phyloP scores from a whole-genome alignment of 2,113 vertebrate genomes.

The Triplophysa dalaica region DNA sequence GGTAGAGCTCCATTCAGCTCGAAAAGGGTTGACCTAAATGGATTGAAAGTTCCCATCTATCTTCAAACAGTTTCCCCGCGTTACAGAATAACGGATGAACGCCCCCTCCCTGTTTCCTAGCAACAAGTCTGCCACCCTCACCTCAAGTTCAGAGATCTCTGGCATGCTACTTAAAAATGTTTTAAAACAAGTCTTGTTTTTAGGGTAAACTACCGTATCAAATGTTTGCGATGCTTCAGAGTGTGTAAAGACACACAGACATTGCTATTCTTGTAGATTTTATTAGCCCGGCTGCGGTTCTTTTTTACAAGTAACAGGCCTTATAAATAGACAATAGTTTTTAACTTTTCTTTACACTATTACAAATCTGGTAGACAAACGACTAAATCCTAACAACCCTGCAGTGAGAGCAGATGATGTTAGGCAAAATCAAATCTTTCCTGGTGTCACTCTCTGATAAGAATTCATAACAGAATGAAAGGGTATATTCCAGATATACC shows the following conservation, averaged over 20 bases:
- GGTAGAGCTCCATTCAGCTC: slow-evolving; percentile 60
- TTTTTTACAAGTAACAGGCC: slow-evolving; percentile 12
- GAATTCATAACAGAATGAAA: not conserved
- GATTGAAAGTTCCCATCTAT: slow-evolving; percentile 71
- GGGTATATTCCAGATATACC: not conserved
- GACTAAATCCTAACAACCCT: not conserved
- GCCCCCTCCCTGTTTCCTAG: slow-evolving; percentile 65
- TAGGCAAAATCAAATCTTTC: not conserved
- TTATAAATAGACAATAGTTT: not conserved
- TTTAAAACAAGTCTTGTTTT: slow-evolving; percentile 9
- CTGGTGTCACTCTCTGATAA: not conserved
- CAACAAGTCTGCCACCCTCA: slow-evolving; percentile 61
- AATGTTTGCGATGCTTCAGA: not conserved
- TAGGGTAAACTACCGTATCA: slow-evolving; percentile 1
- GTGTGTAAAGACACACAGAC: not conserved
- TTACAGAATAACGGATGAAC: slow-evolving; percentile 59
- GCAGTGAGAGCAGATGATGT: not conserved
- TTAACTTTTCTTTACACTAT: not conserved
- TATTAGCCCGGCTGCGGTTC: slow-evolving; percentile 17
- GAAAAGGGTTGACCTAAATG: slow-evolving; percentile 51
- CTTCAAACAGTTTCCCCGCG: slow-evolving; percentile 63
- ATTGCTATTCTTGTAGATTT: not conserved
- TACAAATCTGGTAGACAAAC: not conserved
- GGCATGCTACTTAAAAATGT: slow-evolving; percentile 6
- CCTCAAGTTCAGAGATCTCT: not conserved